These are phyloP conservation scores for Drosophila athabasca DNA, from an alignment of 1,140 invertebrate species.

Conservation along the genomic window DNA sequence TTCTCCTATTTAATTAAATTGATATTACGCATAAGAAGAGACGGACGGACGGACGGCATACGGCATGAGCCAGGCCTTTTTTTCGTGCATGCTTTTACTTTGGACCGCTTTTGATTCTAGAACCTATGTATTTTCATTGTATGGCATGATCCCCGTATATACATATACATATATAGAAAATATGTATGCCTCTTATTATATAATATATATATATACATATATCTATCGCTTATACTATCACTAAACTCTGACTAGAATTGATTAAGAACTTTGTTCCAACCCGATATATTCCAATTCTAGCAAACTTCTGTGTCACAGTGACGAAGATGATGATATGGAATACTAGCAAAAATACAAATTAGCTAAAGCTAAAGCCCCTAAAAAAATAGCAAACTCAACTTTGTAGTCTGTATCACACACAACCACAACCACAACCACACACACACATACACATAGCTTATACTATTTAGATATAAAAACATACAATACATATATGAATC, in stretches of 20 bases:
- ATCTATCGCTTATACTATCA: slow-evolving; percentile 32
- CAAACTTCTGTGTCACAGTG: slow-evolving; percentile 84
- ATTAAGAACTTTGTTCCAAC: slow-evolving; percentile 61
- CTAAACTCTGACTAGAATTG: slow-evolving; percentile 38
- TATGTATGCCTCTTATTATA: too few species aligned
- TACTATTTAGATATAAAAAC: slow-evolving; percentile 58
- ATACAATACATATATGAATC: slow-evolving; percentile 34
- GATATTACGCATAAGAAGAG: slow-evolving; percentile 30
- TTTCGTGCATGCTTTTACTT: slow-evolving; percentile 37
- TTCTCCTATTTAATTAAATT: slow-evolving; percentile 14
- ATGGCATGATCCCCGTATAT: slow-evolving; percentile 38
- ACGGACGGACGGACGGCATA: too few species aligned
- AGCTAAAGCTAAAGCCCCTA: slow-evolving; percentile 50
- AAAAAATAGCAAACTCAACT: slow-evolving; percentile 64
- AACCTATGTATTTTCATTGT: neutral
- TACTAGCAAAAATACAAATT: slow-evolving; percentile 79
- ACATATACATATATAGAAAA: slow-evolving; percentile 3
- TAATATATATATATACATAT: neutral
- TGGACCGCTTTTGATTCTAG: slow-evolving; percentile 11
- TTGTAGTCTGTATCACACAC: slow-evolving; percentile 69
- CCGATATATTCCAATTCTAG: slow-evolving; percentile 66
- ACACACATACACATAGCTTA: slow-evolving; percentile 58
- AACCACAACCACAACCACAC: slow-evolving; percentile 31
- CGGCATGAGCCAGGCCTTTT: neutral
- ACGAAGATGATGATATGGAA: slow-evolving; percentile 84